Base-by-base conservation (phyloP, 2,113 vertebrate species). In the Rousettus leschenaultii region DNA sequence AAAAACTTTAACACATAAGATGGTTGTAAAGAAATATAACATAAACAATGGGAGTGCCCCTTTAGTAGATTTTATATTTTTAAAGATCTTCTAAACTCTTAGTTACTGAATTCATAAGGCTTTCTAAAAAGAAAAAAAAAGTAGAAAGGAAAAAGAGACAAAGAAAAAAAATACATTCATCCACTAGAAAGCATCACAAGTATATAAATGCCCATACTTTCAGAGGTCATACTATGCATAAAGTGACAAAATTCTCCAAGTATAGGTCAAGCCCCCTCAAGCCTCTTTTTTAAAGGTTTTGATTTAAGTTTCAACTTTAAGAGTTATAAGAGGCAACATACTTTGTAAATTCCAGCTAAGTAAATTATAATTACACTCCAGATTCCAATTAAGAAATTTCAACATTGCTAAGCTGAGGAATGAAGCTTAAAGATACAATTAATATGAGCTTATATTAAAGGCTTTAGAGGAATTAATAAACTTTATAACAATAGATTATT, bases 371-470 rank as follows among this genome's bases (percentile, higher is more conserved):
- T 98, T 98, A 97, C 9, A 97, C 94, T 95, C 96, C 95, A 97
- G 86, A 96, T 97, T 98, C 91, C 83, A 98, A 95, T 94, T 95
- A 85, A 92, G 68, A 97, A 97, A 95, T 48, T 96, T 97, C 91
- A 97, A 63, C 96, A 94, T 95, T 90, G 77, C 55, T 93, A 94
- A 97, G 94, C 74, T 98, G 93, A 97, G 95, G 97, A 98, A 97
- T 97, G 97, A 98, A 96, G 97, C 96, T 98, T 97, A 98, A 97
- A 97, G 92, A 94, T 95, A 97, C 96, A 98, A 98, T 98, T 98
- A 98, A 98, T 98, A 98, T 97, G 87, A 98, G 98, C 94, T 98
- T 98, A 98, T 97, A 98, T 97, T 98, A 98, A 98, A 97, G 93
- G 86, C 88, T 98, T 98, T 98, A 98, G 97, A 73, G 87, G 88